These are phyloP conservation scores for Procambarus clarkii DNA, from an alignment of 1,140 invertebrate genomes.

Conservation along the genomic window DNA sequence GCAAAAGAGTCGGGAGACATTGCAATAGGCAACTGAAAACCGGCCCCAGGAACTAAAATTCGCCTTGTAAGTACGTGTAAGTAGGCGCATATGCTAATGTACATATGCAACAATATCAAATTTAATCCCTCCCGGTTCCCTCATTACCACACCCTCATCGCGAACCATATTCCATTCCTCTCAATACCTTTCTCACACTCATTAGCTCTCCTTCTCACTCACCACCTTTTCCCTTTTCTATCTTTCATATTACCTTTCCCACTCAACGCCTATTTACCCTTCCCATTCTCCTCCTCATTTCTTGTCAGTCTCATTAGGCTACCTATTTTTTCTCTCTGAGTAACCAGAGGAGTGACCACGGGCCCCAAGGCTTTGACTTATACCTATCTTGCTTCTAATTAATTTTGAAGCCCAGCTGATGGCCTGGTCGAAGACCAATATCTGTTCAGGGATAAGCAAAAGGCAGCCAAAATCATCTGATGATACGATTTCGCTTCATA, in stretches of 20 bases:
- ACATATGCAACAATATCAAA: too few relatives aligned
- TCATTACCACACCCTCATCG: too few relatives aligned
- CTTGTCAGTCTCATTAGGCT: background rate
- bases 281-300: background rate
- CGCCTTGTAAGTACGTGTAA: too few relatives aligned
- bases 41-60: too few relatives aligned
- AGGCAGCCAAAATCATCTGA: background rate
- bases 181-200: background rate
- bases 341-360: background rate
- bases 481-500: background rate
- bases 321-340: background rate
- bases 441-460: background rate
- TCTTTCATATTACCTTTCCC: too few relatives aligned
- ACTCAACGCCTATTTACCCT: background rate
- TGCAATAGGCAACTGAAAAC: too few relatives aligned
- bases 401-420: background rate
- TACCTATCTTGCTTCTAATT: background rate
- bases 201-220: background rate
- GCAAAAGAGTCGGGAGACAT: too few relatives aligned
- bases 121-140: too few relatives aligned
- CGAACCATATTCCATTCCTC: too few relatives aligned
- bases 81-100: too few relatives aligned
- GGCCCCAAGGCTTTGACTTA: background rate
- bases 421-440: background rate
- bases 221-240: background rate